Conservation (phyloP, 1,140 invertebrate species). For the Drosophila bifasciata region DNA sequence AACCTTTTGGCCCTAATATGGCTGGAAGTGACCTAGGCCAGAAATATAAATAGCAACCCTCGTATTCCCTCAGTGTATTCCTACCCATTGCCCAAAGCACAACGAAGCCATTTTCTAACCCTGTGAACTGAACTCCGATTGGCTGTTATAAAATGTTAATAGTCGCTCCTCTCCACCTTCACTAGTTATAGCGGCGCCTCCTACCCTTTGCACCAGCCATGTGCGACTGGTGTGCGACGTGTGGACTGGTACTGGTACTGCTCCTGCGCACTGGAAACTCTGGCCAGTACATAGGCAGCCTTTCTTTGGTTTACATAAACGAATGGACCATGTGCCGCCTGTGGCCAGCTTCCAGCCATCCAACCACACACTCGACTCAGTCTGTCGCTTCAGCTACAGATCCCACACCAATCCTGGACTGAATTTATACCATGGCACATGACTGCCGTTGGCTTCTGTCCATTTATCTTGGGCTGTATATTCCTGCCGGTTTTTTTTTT, state of each 20-base stretch:
- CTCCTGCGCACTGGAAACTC: constrained; percentile 61
- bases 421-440: constrained; percentile 62
- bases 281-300: constrained; percentile 48
- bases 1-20: too few species aligned
- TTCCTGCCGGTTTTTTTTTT: constrained; percentile 34
- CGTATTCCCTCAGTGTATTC: constrained; percentile 34
- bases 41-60: too few species aligned
- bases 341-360: constrained; percentile 40
- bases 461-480: constrained; percentile 70
- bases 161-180: constrained; percentile 35
- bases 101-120: constrained; percentile 67
- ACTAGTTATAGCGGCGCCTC: not conserved
- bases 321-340: constrained; percentile 13
- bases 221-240: too few species aligned
- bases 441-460: constrained; percentile 79
- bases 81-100: not conserved
- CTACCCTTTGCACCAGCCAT: not conserved
- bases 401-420: constrained; percentile 2
- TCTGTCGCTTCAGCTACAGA: constrained; percentile 9
- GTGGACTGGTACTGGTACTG: constrained; percentile 37
- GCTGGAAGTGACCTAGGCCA: too few species aligned
- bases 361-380: constrained; percentile 42
- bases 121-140: constrained; percentile 50
- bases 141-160: constrained; percentile 55
- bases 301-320: constrained; percentile 47